A percentile compares a stretch with the other conserved stretches of the same genome.
Conservation (phyloP, 2,888 invertebrate genomes). For the Epiperipatus broadwayi region DNA sequence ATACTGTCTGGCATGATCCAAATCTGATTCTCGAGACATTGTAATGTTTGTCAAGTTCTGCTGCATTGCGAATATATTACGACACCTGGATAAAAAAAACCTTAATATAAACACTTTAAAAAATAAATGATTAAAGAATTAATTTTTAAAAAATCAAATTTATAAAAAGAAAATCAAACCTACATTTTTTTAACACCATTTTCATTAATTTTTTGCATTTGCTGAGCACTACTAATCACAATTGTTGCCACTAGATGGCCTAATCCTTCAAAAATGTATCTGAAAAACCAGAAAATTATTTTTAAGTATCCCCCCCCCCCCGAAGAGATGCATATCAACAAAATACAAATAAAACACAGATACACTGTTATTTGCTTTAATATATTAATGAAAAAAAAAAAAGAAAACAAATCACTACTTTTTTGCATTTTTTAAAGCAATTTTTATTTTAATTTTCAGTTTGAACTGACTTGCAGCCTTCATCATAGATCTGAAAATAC, state of each 20-base stretch:
- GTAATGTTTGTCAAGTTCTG: conserved; percentile 68
- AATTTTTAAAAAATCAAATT: background rate
- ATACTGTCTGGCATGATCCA: conserved; percentile 73
- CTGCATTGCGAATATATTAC: conserved; percentile 63
- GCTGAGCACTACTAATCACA: conserved; percentile 57
- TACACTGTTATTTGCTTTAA: no score
- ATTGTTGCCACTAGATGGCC: conserved; percentile 62
- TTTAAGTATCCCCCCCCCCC: no score
- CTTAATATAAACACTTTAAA: no score
- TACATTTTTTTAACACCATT: conserved; percentile 57
- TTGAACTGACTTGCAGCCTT: no score
- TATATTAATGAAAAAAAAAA: no score
- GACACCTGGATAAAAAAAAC: conserved; percentile 33
- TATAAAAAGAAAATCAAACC: conserved; percentile 18
- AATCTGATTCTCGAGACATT: conserved; percentile 53
- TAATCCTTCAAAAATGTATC: conserved; percentile 77
- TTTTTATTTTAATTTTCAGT: no score
- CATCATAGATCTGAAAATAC: no score
- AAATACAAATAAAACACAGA: no score
- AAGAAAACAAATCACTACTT: no score
- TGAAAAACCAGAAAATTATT: conserved; percentile 23
- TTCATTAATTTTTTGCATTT: conserved; percentile 57
- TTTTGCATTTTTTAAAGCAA: no score
- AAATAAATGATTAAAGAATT: conserved; percentile 4
- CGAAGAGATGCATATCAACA: no score